Evolutionary conservation across 2,888 invertebrate species (phyloP), one percentile per base, ranked within the genome.

Genomic region (Drosophila heteroneura): DNA sequence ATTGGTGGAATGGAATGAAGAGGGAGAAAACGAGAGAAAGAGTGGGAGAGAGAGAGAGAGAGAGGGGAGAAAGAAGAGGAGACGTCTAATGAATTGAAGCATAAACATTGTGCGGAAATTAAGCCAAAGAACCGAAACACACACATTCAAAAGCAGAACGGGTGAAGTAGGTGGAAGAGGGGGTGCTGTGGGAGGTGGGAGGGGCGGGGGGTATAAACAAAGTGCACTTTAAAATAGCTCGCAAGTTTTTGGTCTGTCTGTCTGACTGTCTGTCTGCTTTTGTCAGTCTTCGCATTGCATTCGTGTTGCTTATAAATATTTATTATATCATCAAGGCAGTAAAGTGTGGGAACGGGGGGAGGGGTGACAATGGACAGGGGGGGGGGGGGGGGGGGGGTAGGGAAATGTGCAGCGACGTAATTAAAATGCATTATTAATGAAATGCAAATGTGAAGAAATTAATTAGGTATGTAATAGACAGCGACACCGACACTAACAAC

Each of bases 371-470:
- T 35, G 35, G 0, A 0, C 5, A 35, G 6, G 33, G 32, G n/a
- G 7, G 0, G n/a, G 32, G 32, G 19, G 53, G 52, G 6, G 33
- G 32, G 6, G 33, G 32, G 19, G 53, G 52, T 41, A 5, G 14
- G 35, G 14, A 35, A 35, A 35, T 47, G 5, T 61, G 69, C 62
- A 54, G 47, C 60, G 26, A 47, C 64, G 85, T 86, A 86, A 88
- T 89, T 90, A 84, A 88, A 88, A 81, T 84, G 78, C 87, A 91
- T 88, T 77, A 87, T 89, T 87, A 87, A 90, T 90, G 89, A 79
- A 77, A 91, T 90, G 91, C 79, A 84, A 88, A 90, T 85, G 77
- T 68, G 47, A 76, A 70, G 82, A 82, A 87, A 70, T 79, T 76
- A 70, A 84, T 79, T 72, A 84, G 76, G 83, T 64, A 82, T 73